Percentiles rank a stretch among this genome's conserved stretches.
Conservation (phyloP, 2,113 vertebrate genomes). For the Microtus pennsylvanicus region DNA sequence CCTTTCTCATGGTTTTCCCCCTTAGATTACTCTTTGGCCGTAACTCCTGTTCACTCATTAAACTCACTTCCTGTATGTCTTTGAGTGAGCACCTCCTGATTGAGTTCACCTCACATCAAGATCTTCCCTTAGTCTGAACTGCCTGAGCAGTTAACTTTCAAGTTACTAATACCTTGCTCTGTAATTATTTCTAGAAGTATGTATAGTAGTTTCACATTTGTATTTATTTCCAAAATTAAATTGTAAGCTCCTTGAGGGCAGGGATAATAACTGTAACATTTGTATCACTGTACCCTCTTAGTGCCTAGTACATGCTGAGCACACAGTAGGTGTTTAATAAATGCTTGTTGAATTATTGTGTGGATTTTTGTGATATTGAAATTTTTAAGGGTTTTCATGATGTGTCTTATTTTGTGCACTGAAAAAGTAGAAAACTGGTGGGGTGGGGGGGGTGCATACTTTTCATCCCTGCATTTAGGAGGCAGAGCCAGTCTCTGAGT, state of each 20-base stretch:
- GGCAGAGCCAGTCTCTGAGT: neutral
- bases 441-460: too few relatives aligned
- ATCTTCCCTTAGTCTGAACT: neutral
- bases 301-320: conserved; percentile 79
- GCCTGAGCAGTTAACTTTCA: conserved; percentile 35
- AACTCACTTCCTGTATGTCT: neutral
- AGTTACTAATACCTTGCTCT: conserved; percentile 66
- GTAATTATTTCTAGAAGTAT: conserved; percentile 64
- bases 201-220: conserved; percentile 58
- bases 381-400: conserved; percentile 1
- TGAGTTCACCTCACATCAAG: conserved; percentile 12
- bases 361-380: conserved; percentile 63
- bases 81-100: neutral
- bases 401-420: neutral
- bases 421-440: neutral
- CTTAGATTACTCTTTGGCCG: conserved; percentile 1
- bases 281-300: conserved; percentile 62
- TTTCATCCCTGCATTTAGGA: neutral
- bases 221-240: conserved; percentile 76
- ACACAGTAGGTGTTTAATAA: conserved; percentile 80
- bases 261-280: conserved; percentile 65
- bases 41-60: neutral
- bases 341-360: conserved; percentile 73
- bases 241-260: conserved; percentile 82
- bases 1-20: conserved; percentile 52